Conservation (phyloP, 2,888 invertebrate genomes). For the Lingula anatina region DNA sequence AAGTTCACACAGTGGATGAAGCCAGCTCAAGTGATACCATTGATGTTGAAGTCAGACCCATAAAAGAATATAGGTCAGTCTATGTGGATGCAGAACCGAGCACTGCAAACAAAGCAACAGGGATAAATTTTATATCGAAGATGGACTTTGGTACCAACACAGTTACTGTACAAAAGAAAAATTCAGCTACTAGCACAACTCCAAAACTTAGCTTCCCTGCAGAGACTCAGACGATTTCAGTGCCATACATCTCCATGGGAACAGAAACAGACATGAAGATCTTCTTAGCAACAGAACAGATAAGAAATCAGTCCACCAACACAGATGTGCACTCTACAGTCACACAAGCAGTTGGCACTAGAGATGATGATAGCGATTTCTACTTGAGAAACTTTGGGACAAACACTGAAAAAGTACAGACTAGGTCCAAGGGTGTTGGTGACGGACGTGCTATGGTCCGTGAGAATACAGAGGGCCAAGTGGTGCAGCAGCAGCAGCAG, state of each 20-base stretch:
- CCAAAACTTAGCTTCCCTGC: constrained; percentile 18
- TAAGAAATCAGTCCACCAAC: constrained; percentile 23
- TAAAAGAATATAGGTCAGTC: constrained; percentile 27
- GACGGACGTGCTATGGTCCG: too few species aligned
- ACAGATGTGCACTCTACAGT: constrained; percentile 18
- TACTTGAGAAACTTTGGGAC: too few species aligned
- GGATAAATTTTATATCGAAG: constrained; percentile 35
- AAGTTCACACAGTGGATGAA: constrained; percentile 19
- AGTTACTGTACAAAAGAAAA: constrained; percentile 16
- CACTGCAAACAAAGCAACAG: constrained; percentile 18
- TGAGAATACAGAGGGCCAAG: too few species aligned
- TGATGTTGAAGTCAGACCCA: constrained; percentile 37
- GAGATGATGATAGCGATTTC: too few species aligned
- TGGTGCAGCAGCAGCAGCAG: too few species aligned
- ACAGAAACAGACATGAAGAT: constrained; percentile 29
- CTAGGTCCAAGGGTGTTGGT: too few species aligned
- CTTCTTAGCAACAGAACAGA: constrained; percentile 24
- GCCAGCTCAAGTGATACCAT: constrained; percentile 40
- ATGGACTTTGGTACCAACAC: constrained; percentile 37
- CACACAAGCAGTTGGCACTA: constrained; percentile 20
- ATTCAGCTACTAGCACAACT: constrained; percentile 32
- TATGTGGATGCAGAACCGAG: constrained; percentile 34
- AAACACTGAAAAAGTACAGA: background rate
- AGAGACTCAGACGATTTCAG: constrained; percentile 33
- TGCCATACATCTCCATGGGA: background rate